Conservation (phyloP, 2,888 invertebrate species). For the Choristoneura rosaceana region DNA sequence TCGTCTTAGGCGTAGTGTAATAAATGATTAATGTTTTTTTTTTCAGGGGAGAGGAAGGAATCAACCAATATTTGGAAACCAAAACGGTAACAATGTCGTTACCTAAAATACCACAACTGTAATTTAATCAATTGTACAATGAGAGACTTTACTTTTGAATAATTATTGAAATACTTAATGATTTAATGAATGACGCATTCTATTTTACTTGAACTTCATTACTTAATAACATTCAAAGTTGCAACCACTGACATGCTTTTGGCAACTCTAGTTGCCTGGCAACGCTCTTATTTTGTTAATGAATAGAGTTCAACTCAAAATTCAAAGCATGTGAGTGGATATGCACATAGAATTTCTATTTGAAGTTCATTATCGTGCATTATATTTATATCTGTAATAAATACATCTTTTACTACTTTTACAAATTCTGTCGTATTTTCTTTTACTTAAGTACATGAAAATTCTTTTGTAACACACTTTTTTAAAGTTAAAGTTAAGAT, state of each 20-base stretch:
- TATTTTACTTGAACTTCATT: background rate
- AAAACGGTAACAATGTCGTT: constrained; percentile 91
- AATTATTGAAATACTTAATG: background rate
- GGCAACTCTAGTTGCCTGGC: too few species aligned
- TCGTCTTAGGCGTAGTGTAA: background rate
- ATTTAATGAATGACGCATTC: too few species aligned
- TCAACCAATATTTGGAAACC: constrained; percentile 91
- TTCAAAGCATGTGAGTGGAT: too few species aligned
- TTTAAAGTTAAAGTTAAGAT: too few species aligned
- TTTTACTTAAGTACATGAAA: background rate
- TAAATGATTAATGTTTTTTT: constrained; percentile 25
- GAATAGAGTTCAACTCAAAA: too few species aligned
- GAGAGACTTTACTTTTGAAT: background rate
- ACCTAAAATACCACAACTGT: constrained; percentile 74
- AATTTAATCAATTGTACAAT: constrained; percentile 32
- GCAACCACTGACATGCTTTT: too few species aligned
- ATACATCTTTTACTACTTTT: background rate
- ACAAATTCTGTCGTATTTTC: background rate
- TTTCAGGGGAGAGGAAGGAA: constrained; percentile 90
- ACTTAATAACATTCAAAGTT: background rate
- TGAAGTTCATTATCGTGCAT: background rate
- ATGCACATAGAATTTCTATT: background rate
- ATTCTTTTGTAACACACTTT: too few species aligned
- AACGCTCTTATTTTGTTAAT: too few species aligned
- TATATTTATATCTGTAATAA: background rate